Conservation (phyloP, 2,888 invertebrate genomes). For the Scelioninae gen. 2 region DNA sequence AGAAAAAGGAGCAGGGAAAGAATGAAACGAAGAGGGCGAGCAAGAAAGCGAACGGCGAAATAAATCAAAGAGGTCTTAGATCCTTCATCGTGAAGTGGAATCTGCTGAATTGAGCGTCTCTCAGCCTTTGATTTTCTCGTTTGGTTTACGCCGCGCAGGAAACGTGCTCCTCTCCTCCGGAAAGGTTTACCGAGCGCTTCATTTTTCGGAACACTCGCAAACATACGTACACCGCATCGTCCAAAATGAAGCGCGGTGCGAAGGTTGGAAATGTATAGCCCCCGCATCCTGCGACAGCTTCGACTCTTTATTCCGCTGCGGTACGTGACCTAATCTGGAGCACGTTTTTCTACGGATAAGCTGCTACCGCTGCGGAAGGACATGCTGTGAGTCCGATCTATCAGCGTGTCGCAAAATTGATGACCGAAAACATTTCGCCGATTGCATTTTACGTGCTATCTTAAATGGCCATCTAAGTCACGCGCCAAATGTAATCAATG, state of each 20-base stretch:
- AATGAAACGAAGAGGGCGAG: constrained; percentile 24
- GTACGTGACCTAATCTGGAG: constrained; percentile 56
- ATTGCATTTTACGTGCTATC: constrained; percentile 28
- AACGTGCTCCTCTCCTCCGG: constrained; percentile 46
- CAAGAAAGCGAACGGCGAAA: constrained; percentile 39
- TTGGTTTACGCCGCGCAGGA: constrained; percentile 43
- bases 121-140: constrained; percentile 56
- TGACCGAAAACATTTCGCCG: constrained; percentile 38
- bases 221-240: constrained; percentile 30
- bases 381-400: constrained; percentile 39
- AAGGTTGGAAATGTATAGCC: constrained; percentile 47
- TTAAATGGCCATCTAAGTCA: constrained; percentile 16
- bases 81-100: constrained; percentile 52
- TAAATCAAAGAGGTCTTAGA: constrained; percentile 54
- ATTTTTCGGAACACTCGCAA: constrained; percentile 46
- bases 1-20: constrained; percentile 1
- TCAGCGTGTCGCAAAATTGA: constrained; percentile 41
- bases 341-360: constrained; percentile 43
- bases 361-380: constrained; percentile 25
- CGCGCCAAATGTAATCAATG: constrained; percentile 13
- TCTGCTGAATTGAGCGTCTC: constrained; percentile 51
- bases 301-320: constrained; percentile 51
- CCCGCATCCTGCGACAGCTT: constrained; percentile 38
- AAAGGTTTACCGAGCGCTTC: constrained; percentile 47
- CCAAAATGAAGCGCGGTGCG: constrained; percentile 44